These are phyloP conservation scores for Ophioderma brevispina DNA, from an alignment of 35 echinoderm and acorn worm genomes.

Conservation along the genomic window DNA sequence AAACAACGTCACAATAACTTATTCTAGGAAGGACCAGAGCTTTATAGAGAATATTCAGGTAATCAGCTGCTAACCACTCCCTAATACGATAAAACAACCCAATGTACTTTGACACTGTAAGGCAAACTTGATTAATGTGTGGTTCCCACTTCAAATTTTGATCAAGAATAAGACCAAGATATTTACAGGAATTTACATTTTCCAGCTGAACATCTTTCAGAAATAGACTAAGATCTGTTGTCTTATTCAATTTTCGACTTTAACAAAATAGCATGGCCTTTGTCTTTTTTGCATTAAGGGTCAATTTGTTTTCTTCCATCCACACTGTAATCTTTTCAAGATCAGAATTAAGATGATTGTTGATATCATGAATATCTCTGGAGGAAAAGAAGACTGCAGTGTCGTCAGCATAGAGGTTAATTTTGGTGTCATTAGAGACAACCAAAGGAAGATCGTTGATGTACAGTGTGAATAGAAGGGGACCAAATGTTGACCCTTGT, in stretches of 20 bases:
- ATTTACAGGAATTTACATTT: background rate
- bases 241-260: background rate
- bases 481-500: conserved; percentile 23
- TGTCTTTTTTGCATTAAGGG: conserved; percentile 18
- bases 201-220: background rate
- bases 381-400: conserved; percentile 24
- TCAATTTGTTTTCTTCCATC: conserved; percentile 9
- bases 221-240: background rate
- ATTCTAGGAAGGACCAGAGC: background rate
- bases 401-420: conserved; percentile 29
- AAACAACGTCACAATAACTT: background rate
- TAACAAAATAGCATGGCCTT: conserved; percentile 26
- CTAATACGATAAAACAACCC: background rate
- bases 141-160: background rate
- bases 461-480: conserved; percentile 23
- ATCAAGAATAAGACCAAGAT: background rate
- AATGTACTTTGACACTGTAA: background rate
- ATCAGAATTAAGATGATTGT: conserved; percentile 4
- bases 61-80: background rate
- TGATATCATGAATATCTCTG: conserved; percentile 14
- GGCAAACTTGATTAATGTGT: background rate
- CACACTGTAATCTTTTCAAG: background rate
- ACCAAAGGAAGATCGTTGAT: conserved; percentile 13
- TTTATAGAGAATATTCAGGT: background rate
- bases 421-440: conserved; percentile 6